phyloP scores from a whole-genome alignment of 53 echinoderm and acorn worm genomes.

The Actinopyga echinites region DNA sequence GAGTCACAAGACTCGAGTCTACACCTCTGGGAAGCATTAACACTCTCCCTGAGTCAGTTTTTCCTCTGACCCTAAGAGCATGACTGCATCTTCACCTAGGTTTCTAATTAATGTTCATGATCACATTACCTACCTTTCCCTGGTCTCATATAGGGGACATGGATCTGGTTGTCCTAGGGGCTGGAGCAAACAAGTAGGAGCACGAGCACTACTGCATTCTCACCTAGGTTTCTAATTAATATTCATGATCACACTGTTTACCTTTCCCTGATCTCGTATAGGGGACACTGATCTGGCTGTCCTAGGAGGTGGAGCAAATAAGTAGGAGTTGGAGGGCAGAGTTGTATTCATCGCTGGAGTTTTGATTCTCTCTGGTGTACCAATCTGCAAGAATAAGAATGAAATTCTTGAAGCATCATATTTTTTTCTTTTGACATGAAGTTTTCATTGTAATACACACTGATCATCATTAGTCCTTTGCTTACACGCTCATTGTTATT shows the following conservation, averaged over 20 bases:
- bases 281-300: slow-evolving; percentile 71
- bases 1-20: no score
- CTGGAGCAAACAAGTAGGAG: slow-evolving; percentile 76
- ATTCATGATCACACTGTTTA: background rate
- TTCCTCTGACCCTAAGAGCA: no score
- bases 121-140: slow-evolving; percentile 12
- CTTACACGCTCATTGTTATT: no score
- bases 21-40: no score
- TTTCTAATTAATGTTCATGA: no score
- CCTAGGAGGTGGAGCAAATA: slow-evolving; percentile 71
- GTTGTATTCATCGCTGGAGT: slow-evolving; percentile 88
- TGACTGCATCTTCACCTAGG: no score
- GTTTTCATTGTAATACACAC: background rate
- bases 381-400: slow-evolving; percentile 54
- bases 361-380: slow-evolving; percentile 85
- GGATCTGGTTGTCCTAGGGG: slow-evolving; percentile 59
- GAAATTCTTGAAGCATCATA: background rate
- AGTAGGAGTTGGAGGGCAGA: slow-evolving; percentile 73
- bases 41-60: no score
- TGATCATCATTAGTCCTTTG: background rate
- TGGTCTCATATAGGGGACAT: slow-evolving; percentile 78
- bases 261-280: slow-evolving; percentile 59
- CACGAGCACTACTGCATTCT: no score
- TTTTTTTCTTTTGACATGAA: background rate
- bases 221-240: no score